Evolutionary conservation across 1,140 invertebrate genomes (phyloP), one percentile per base, ranked within the genome.

Genomic region (Conopomorpha cramerella): DNA sequence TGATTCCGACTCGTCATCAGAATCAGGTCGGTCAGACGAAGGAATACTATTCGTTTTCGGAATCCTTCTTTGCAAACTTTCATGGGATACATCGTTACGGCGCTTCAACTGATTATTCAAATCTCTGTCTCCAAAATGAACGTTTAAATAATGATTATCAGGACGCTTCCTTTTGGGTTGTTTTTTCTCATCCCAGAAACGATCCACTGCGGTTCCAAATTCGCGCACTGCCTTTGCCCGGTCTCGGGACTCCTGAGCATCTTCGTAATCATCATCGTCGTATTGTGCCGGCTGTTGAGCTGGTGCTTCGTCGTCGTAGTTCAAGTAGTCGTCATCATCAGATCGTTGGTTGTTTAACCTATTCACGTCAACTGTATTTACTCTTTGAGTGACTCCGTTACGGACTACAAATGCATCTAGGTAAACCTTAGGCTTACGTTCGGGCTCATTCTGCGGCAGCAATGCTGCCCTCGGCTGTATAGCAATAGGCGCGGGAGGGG

Each of bases 381-480:
- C 55, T 30, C 60, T 53, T 16, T 62, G 64, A 2, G 63, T 49
- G 3, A 70, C 58, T 4, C 76, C 76, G 37, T 70, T 57, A n/a
- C 61, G 52, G 2, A 77, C 63, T 3, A 77, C 65, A 34, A 74
- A 78, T 3, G 76, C 76, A 32, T 78, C 73, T 11, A 78, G 62
- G 40, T 64, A 78, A 6, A 78, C 71, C 14, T 71, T 67, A 1
- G 76, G 73, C 2, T 56, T 51, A 8, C 61, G 56, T 2, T 54
- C 52, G 8, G 54, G 47, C 1, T 46, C 51, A 2, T 16, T n/a
- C 36, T 38, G 39, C 0, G 70, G 70, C 17, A 72, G 40, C 11
- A 36, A 46, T 0, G 61, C 65, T 0, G 65, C 66, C 16, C 48
- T 58, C 8, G 57, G 71, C 23, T 55, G 46, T 25, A 60, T 62